These are phyloP conservation scores for Silurus meridionalis DNA, from an alignment of 2,113 vertebrate genomes.

Conservation along the genomic window DNA sequence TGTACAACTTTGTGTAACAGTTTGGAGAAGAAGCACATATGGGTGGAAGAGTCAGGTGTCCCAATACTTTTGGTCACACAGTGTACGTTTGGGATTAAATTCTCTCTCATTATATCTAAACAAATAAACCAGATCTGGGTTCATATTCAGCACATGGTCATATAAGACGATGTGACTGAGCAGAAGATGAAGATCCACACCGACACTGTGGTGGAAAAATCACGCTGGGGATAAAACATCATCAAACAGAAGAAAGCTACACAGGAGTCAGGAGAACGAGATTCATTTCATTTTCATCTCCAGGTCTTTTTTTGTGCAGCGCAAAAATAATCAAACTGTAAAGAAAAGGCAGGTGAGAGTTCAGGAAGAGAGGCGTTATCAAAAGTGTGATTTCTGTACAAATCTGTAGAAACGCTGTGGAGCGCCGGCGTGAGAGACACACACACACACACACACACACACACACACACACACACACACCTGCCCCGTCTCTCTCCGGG, in stretches of 20 bases:
- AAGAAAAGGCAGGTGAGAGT: not conserved
- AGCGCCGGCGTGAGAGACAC: not conserved
- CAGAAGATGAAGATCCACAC: not conserved
- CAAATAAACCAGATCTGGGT: no score
- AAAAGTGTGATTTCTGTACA: conserved; percentile 37
- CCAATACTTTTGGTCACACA: no score
- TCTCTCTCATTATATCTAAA: no score
- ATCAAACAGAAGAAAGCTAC: not conserved
- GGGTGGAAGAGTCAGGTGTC: no score
- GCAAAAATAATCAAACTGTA: conserved; percentile 1
- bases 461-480: not conserved
- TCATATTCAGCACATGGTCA: no score
- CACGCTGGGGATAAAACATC: no score
- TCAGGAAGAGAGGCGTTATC: conserved; percentile 22
- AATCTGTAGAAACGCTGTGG: conserved; percentile 19
- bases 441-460: not conserved
- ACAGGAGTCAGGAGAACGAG: not conserved
- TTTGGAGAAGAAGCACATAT: no score
- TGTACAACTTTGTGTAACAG: no score
- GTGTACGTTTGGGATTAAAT: no score
- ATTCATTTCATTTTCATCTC: conserved; percentile 3
- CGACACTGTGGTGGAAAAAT: not conserved
- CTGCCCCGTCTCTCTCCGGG: no score
- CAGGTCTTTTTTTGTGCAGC: conserved; percentile 7
- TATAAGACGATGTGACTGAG: not conserved